Evolutionary conservation across 2,888 invertebrate genomes (phyloP).

Genomic region (Drosophila nigricruria): DNA sequence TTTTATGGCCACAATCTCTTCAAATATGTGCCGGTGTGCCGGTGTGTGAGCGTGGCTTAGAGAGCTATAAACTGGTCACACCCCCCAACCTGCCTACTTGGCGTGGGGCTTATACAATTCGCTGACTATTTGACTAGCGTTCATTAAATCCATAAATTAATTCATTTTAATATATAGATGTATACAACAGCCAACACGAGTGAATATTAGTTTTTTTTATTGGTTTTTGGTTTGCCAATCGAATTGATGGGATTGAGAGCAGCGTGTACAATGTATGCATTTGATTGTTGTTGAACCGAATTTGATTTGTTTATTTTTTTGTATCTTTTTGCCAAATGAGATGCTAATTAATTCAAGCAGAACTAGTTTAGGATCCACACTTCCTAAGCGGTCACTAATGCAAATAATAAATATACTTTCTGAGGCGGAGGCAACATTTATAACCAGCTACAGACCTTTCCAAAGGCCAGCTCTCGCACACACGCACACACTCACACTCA

Average conservation of each 20-base stretch:
- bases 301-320: constrained; percentile 3
- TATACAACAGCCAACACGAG: constrained; percentile 9
- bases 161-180: neutral
- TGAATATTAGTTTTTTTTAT: constrained; percentile 7
- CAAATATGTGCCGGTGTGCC: constrained; percentile 23
- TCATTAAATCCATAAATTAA: constrained; percentile 28
- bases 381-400: constrained; percentile 58
- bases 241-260: constrained; percentile 19
- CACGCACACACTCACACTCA: neutral
- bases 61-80: constrained; percentile 33
- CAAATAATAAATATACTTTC: constrained; percentile 61
- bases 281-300: constrained; percentile 24
- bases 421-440: constrained; percentile 19
- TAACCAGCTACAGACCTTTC: constrained; percentile 42
- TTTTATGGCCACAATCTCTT: constrained; percentile 45
- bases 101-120: constrained; percentile 20
- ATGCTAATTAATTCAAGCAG: constrained; percentile 44
- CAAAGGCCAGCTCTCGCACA: constrained; percentile 11
- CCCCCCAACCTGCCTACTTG: constrained; percentile 12
- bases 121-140: constrained; percentile 16
- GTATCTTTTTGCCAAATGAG: constrained; percentile 18
- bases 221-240: constrained; percentile 10
- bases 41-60: constrained; percentile 25
- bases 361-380: constrained; percentile 65
- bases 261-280: constrained; percentile 13